A percentile compares a stretch with the other conserved stretches of the same genome.
Evolutionary conservation across 2,113 vertebrate species (phyloP).

Genomic region (Jaculus jaculus): DNA sequence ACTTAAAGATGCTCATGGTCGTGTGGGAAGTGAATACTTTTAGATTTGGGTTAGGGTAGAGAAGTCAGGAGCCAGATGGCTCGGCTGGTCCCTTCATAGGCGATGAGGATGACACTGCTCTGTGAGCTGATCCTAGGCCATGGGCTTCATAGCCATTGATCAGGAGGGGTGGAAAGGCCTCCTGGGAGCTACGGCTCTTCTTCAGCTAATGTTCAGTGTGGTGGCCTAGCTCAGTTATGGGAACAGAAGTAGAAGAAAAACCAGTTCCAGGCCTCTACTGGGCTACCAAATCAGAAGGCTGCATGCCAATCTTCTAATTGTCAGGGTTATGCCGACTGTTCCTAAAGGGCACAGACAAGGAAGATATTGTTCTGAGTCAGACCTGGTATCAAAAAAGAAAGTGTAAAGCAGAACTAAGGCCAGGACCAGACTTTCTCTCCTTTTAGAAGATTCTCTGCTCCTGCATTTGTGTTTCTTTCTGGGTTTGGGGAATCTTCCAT

Average conservation of each 20-base stretch:
- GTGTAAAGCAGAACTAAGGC: not conserved
- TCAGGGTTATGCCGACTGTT: constrained; percentile 22
- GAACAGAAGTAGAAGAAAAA: constrained; percentile 10
- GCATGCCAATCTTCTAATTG: constrained; percentile 34
- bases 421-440: not conserved
- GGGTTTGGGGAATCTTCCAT: not conserved
- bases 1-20: not conserved
- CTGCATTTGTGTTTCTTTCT: not conserved
- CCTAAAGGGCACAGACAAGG: constrained; percentile 6
- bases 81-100: not conserved
- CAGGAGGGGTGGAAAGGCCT: not conserved
- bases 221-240: not conserved
- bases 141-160: not conserved
- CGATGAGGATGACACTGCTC: too few species aligned
- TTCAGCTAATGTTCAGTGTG: not conserved
- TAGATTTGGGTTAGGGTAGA: not conserved
- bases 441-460: not conserved
- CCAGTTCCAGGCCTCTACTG: not conserved
- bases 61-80: not conserved
- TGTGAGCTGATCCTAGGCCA: too few species aligned
- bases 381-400: constrained; percentile 18
- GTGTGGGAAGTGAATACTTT: not conserved
- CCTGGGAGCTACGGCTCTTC: not conserved
- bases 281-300: constrained; percentile 15
- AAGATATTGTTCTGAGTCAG: constrained; percentile 58